Evolutionary conservation across 2,113 vertebrate species (phyloP).

Genomic region (Alligator mississippiensis): DNA sequence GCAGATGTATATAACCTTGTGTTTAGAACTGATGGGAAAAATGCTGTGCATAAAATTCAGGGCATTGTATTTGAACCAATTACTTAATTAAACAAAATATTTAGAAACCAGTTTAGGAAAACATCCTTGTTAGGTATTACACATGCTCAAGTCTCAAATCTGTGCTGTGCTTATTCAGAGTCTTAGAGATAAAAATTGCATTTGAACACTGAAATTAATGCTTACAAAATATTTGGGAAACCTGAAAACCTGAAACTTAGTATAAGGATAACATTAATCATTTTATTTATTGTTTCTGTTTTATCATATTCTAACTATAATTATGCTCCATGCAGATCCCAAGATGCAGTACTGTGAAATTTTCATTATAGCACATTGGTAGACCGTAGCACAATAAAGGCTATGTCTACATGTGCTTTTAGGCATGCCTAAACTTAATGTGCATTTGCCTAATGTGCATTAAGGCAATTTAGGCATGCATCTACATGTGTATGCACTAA

Average conservation of each 20-base stretch:
- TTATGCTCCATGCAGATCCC: fast-evolving
- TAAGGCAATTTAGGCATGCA: too few relatives aligned
- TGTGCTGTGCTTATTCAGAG: not conserved
- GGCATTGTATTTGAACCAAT: not conserved
- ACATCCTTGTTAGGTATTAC: fast-evolving
- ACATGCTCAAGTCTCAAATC: not conserved
- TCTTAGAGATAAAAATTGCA: not conserved
- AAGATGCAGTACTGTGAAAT: not conserved
- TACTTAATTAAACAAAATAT: not conserved
- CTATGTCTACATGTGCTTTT: too few relatives aligned
- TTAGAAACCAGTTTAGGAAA: not conserved
- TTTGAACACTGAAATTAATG: not conserved
- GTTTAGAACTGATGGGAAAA: not conserved
- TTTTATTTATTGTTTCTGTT: not conserved
- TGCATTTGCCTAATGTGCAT: too few relatives aligned
- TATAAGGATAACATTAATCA: too few relatives aligned
- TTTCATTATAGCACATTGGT: not conserved
- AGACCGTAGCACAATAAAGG: not conserved
- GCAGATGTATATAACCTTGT: not conserved
- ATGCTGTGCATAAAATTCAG: not conserved
- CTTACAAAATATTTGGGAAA: not conserved
- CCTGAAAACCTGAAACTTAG: not conserved
- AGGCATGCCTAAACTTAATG: too few relatives aligned
- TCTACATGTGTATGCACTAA: too few relatives aligned
- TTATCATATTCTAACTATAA: not conserved